phyloP scores from a whole-genome alignment of 1,140 invertebrate species.

The Zeugodacus cucurbitae region DNA sequence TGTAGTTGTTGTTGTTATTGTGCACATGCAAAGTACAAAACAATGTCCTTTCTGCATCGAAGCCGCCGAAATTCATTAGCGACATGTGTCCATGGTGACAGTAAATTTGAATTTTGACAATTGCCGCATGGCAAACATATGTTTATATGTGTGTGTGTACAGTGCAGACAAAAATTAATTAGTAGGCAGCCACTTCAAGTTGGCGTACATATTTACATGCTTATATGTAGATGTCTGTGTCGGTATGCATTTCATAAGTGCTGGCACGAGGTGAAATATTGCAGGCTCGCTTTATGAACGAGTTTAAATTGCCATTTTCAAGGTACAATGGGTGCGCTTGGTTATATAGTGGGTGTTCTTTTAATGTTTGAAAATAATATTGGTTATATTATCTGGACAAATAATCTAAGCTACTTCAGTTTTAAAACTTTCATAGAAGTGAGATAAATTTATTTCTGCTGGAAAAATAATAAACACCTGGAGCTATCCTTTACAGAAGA shows the following conservation, averaged over 20 bases:
- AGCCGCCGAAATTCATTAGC: conserved; percentile 32
- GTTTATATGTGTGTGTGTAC: not conserved
- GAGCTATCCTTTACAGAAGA: too few species aligned
- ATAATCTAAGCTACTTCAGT: too few species aligned
- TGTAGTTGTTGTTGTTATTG: not conserved
- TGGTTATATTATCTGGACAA: too few species aligned
- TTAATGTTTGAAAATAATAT: too few species aligned
- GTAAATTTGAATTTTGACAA: conserved; percentile 31
- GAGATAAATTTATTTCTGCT: too few species aligned
- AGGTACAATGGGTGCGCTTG: too few species aligned
- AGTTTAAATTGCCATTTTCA: not conserved
- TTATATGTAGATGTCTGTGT: not conserved
- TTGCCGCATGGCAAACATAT: not conserved
- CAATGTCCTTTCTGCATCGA: not conserved
- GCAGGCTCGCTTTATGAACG: not conserved
- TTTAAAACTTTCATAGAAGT: too few species aligned
- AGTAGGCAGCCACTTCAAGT: not conserved
- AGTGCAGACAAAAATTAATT: conserved; percentile 22
- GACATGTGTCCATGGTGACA: conserved; percentile 33
- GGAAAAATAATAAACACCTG: too few species aligned
- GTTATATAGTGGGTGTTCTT: too few species aligned
- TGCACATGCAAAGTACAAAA: not conserved
- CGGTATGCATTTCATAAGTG: too few species aligned
- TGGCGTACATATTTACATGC: not conserved
- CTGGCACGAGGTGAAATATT: not conserved